Evolutionary conservation across 2,888 invertebrate species (phyloP).

Genomic region (Cerceris ruficornis): DNA sequence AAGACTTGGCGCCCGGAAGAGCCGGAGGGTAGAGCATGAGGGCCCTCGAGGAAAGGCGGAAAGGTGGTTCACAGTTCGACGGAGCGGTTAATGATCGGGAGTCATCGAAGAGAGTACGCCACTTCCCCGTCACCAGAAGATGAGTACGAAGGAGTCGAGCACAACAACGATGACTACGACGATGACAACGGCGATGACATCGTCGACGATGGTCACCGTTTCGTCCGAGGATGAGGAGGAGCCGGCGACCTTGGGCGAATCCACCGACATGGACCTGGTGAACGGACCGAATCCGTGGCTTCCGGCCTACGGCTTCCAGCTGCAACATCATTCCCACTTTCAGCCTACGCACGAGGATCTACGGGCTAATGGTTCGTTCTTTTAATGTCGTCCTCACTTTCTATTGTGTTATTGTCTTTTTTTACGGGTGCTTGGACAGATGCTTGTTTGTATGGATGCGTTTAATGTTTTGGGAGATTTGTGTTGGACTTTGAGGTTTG

Average conservation of each 20-base stretch:
- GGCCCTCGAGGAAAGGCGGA: conserved; percentile 68
- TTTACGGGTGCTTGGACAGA: background rate
- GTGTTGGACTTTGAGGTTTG: no score
- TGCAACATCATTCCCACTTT: conserved; percentile 84
- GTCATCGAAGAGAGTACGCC: conserved; percentile 60
- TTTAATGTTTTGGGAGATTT: background rate
- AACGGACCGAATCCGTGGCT: conserved; percentile 89
- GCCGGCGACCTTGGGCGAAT: conserved; percentile 55
- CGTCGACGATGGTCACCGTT: conserved; percentile 55
- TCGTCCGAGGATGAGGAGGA: conserved; percentile 61
- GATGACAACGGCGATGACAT: conserved; percentile 46
- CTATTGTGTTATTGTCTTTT: background rate
- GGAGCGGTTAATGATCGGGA: conserved; percentile 73
- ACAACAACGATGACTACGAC: conserved; percentile 30
- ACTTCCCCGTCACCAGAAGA: conserved; percentile 51
- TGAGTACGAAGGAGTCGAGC: conserved; percentile 53
- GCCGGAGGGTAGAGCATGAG: conserved; percentile 63
- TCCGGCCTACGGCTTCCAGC: conserved; percentile 89
- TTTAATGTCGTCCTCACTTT: background rate
- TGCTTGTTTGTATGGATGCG: background rate
- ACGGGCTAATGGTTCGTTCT: conserved; percentile 78
- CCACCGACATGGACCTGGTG: conserved; percentile 77
- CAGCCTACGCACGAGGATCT: conserved; percentile 78
- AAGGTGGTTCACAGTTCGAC: conserved; percentile 76
- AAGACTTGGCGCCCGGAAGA: conserved; percentile 34